Evolutionary conservation across 2,113 vertebrate genomes (phyloP).

Genomic region (Python bivittatus): DNA sequence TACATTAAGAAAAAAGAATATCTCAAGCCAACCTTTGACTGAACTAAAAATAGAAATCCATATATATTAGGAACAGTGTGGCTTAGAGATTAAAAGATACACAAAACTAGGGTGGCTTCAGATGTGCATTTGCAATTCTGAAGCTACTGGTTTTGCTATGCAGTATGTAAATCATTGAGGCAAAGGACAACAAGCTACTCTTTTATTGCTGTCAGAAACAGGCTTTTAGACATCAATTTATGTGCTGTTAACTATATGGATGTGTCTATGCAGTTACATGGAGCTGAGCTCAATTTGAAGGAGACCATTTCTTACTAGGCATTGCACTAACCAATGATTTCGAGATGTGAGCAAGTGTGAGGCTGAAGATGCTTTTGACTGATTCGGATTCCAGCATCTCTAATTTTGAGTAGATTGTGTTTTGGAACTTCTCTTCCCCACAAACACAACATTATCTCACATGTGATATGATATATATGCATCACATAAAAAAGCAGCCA

Average conservation of each 20-base stretch:
- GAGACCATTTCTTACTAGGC: neutral
- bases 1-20: slow-evolving; percentile 29
- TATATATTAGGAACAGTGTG: neutral
- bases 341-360: neutral
- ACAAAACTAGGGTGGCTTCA: neutral
- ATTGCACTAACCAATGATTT: neutral
- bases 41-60: neutral
- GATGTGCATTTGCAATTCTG: neutral
- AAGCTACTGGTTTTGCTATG: neutral
- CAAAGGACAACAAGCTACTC: neutral
- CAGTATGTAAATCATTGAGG: neutral
- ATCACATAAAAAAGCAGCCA: neutral
- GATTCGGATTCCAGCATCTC: neutral
- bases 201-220: neutral
- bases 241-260: neutral
- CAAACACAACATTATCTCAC: neutral
- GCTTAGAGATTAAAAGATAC: neutral
- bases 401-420: neutral
- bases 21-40: slow-evolving; percentile 21
- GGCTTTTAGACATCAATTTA: neutral
- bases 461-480: too few species aligned
- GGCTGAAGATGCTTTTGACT: neutral
- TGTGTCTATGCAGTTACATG: neutral
- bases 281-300: neutral
- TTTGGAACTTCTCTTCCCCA: neutral